Evolutionary conservation across 1,140 invertebrate species (phyloP), one percentile per base, ranked within the genome.

Genomic region (Panagrolaimus sp.): DNA sequence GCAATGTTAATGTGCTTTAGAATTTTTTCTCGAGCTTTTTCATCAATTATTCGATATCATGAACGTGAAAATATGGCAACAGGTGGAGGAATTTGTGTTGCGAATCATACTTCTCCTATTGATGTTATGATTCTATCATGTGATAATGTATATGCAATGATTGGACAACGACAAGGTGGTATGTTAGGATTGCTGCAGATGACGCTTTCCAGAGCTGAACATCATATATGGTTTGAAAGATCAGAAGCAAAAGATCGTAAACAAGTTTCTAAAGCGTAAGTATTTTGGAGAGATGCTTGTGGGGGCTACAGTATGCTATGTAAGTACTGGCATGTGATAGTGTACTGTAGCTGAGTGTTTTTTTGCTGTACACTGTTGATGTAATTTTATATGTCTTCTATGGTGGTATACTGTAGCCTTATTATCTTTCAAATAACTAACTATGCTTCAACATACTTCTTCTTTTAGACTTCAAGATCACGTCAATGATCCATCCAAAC

Each of bases 171-270:
- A 27, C 96, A 99, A 78, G 91, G 91, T 45, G 96, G 93, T 25
- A 93, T 97, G 81, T 86, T 98, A 48, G 95, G 96, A 4, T 51
- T 98, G 62, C 84, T 98, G 44, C 93, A 98, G 86, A 85, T 92
- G 82, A 92, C 93, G 4, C 84, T 99, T 43, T 91, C 91, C 2
- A 86, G 93, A 78, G 92, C 94, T 9, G 93, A 92, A 31, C 53
- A 92, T 9, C 95, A 98, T 82, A 96, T 98, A 77, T 99, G 95
- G 94, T 99, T 99, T 84, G 95, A 98, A 84, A 86, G 96, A 66
- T 93, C 91, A 7, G 95, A 98, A 87, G 90, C 91, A 8, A 93
- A 93, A 83, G 96, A 99, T 83, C 87, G 96, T 73, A 88, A 43
- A 25, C 20, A 27, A 25, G 51, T 57, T 20, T 45, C 27, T 16